Percentiles rank a stretch among this genome's conserved stretches.
phyloP scores from a whole-genome alignment of 64 coral and sea anemone genomes.

The Montipora foliosa region DNA sequence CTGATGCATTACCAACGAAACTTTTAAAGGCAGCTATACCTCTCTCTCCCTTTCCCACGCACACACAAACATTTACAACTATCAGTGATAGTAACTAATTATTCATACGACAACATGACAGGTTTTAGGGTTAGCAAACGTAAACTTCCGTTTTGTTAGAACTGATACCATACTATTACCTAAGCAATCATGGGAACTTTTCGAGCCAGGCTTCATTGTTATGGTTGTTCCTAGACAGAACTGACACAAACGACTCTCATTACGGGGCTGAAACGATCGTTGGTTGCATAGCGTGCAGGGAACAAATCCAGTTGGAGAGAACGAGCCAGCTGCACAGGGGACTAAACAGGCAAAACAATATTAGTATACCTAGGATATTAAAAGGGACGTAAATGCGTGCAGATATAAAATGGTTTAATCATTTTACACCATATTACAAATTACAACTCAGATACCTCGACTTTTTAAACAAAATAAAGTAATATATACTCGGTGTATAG shows the following conservation, averaged over 20 bases:
- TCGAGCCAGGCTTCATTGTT: slow-evolving; percentile 38
- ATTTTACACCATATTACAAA: too few species aligned
- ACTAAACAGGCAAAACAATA: neutral
- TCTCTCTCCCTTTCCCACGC: too few species aligned
- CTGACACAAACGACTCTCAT: slow-evolving; percentile 31
- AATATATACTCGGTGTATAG: too few species aligned
- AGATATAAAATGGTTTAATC: neutral
- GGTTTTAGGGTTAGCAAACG: neutral
- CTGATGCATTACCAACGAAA: too few species aligned
- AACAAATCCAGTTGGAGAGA: slow-evolving; percentile 51
- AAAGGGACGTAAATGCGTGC: neutral
- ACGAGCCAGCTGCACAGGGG: slow-evolving; percentile 60
- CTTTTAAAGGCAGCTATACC: too few species aligned
- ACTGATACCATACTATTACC: slow-evolving; percentile 8
- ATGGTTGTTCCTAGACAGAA: slow-evolving; percentile 57
- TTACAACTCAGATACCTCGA: too few species aligned
- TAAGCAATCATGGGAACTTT: slow-evolving; percentile 27
- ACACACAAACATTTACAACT: too few species aligned
- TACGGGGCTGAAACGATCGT: slow-evolving; percentile 54
- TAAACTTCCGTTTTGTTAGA: neutral
- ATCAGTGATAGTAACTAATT: too few species aligned
- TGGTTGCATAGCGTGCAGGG: slow-evolving; percentile 55
- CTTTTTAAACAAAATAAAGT: too few species aligned
- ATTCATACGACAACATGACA: too few species aligned
- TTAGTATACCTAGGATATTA: neutral